These are phyloP conservation scores for Bombus balteatus DNA, from an alignment of 1,140 invertebrate species.

Conservation along the genomic window DNA sequence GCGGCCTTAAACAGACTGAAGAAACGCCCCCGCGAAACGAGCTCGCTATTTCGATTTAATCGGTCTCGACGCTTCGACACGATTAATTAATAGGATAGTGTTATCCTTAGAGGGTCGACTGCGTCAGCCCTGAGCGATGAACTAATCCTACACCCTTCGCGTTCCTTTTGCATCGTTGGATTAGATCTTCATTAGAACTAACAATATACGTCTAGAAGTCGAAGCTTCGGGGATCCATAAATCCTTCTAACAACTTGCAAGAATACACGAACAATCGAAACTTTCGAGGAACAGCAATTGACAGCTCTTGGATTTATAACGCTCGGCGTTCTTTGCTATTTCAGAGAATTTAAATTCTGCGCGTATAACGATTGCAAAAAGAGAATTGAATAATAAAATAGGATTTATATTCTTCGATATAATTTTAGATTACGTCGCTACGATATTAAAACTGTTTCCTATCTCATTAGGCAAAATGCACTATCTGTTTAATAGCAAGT, in stretches of 20 bases:
- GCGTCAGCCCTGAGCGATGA: slow-evolving; percentile 9
- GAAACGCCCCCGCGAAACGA: slow-evolving; percentile 57
- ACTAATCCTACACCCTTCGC: slow-evolving; percentile 15
- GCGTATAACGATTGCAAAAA: not conserved
- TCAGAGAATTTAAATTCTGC: not conserved
- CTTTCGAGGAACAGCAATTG: not conserved
- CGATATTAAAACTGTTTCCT: not conserved
- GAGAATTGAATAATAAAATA: too few species aligned
- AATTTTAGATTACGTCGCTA: not conserved
- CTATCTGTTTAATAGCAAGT: not conserved
- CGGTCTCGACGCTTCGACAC: slow-evolving; percentile 49
- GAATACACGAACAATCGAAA: not conserved
- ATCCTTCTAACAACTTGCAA: slow-evolving; percentile 1
- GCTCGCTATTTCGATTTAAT: slow-evolving; percentile 53
- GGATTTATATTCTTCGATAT: too few species aligned
- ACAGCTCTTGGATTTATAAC: not conserved
- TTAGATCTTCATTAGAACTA: slow-evolving; percentile 44
- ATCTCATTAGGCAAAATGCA: too few species aligned
- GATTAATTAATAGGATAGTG: slow-evolving; percentile 42
- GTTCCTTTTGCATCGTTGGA: not conserved
- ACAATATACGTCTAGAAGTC: not conserved
- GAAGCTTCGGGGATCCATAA: not conserved
- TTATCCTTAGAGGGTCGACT: slow-evolving; percentile 9
- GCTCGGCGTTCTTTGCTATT: not conserved
- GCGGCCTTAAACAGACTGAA: slow-evolving; percentile 54